A percentile compares a stretch with the other conserved stretches of the same genome.
Conservation (phyloP, 2,113 vertebrate species). For the Megaleporinus macrocephalus region DNA sequence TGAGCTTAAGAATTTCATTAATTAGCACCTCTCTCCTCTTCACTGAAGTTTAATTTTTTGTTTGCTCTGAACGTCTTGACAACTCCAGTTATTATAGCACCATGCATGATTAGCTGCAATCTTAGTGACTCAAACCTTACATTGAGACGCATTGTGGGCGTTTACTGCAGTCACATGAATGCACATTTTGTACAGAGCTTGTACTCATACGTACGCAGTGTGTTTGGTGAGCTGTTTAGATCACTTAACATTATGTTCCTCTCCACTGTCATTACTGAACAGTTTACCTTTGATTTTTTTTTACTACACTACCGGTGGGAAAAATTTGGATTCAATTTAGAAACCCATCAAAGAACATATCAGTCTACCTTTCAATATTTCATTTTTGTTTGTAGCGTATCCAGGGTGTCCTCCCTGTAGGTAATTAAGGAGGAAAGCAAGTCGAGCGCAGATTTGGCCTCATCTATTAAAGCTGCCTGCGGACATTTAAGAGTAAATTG, state of each 20-base stretch:
- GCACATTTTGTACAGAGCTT: no score
- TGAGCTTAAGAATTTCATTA: no score
- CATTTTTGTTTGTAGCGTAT: slow-evolving; percentile 20
- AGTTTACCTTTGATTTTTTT: neutral
- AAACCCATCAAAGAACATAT: neutral
- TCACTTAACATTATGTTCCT: neutral
- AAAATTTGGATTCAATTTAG: neutral
- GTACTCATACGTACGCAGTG: neutral
- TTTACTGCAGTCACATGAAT: no score
- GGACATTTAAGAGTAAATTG: slow-evolving; percentile 24
- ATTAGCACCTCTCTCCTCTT: no score
- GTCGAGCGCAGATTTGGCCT: slow-evolving; percentile 11
- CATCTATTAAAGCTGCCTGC: slow-evolving; percentile 22
- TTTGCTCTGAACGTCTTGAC: no score
- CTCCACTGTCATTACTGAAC: neutral
- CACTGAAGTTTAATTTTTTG: no score
- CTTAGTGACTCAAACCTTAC: no score
- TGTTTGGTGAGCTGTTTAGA: neutral
- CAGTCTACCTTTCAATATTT: neutral
- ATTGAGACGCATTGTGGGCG: no score
- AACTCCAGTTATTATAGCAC: no score
- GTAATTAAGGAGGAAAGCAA: slow-evolving; percentile 22
- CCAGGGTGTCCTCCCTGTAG: slow-evolving; percentile 1
- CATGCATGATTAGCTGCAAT: no score
- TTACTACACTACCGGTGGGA: neutral